Evolutionary conservation across 2,797 vertebrate genomes (phyloP).

Genomic region (Danio jaintianensis): DNA sequence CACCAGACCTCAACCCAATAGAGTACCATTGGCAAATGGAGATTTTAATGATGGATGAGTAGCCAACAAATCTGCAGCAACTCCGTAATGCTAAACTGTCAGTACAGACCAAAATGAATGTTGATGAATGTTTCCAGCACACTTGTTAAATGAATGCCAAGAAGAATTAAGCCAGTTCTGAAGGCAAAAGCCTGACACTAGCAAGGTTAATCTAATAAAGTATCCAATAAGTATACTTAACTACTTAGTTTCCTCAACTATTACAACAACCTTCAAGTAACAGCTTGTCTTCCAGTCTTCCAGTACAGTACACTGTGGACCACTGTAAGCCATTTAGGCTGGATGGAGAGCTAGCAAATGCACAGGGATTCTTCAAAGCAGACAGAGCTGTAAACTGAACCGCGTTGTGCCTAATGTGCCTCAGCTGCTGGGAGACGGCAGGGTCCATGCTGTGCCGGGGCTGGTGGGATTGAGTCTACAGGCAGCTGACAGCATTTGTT

Average conservation of each 20-base stretch:
- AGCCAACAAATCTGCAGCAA: too few species aligned
- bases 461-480: conserved; percentile 24
- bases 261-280: conserved; percentile 50
- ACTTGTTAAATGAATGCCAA: too few species aligned
- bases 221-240: too few species aligned
- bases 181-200: too few species aligned
- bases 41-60: too few species aligned
- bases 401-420: conserved; percentile 64
- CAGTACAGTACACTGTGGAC: conserved; percentile 67
- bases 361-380: conserved; percentile 54
- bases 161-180: too few species aligned
- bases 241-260: neutral
- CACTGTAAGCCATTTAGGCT: conserved; percentile 66
- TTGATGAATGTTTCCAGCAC: too few species aligned
- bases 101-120: too few species aligned
- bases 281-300: conserved; percentile 65
- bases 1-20: too few species aligned
- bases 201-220: too few species aligned
- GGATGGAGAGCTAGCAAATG: conserved; percentile 37
- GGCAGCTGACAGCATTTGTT: neutral
- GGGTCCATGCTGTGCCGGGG: conserved; percentile 45
- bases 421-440: conserved; percentile 69
- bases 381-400: conserved; percentile 62
- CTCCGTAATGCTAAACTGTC: too few species aligned
- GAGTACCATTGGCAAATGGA: too few species aligned